Evolutionary conservation across 2,888 invertebrate genomes (phyloP).

Genomic region (Agrochola lota): DNA sequence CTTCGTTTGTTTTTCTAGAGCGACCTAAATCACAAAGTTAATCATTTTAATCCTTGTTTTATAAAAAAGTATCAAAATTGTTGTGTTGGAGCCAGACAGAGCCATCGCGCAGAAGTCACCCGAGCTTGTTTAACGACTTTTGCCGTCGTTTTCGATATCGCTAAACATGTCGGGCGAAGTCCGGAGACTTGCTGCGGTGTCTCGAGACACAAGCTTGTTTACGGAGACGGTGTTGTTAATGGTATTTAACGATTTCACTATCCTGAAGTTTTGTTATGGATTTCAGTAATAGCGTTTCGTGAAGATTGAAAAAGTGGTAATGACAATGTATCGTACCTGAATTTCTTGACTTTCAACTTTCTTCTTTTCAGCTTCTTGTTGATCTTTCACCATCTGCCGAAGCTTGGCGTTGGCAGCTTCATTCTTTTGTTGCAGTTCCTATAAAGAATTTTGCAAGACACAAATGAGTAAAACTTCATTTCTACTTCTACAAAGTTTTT

Average conservation of each 20-base stretch:
- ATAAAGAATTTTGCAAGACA: background rate
- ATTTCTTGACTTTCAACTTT: conserved; percentile 99
- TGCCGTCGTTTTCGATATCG: background rate
- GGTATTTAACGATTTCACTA: background rate
- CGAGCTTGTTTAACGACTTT: too few relatives aligned
- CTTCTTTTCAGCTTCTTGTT: conserved; percentile 99
- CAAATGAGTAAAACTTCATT: background rate
- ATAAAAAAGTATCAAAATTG: conserved; percentile 5
- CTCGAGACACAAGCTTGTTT: background rate
- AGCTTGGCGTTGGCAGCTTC: conserved; percentile 99
- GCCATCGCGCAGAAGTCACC: background rate
- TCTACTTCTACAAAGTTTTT: background rate
- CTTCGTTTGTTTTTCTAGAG: conserved; percentile 96
- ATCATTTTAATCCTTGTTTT: background rate
- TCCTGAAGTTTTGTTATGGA: background rate
- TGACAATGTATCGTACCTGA: conserved; percentile 88
- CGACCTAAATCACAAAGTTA: conserved; percentile 80
- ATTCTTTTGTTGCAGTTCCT: conserved; percentile 98
- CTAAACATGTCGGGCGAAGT: background rate
- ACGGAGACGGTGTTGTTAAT: background rate
- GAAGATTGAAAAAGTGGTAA: background rate
- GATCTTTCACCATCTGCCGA: conserved; percentile 99
- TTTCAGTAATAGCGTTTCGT: background rate
- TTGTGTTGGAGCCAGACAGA: background rate
- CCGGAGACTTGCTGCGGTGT: background rate